Evolutionary conservation across 2,113 vertebrate genomes (phyloP).

Genomic region (Ammodytes dubius): DNA sequence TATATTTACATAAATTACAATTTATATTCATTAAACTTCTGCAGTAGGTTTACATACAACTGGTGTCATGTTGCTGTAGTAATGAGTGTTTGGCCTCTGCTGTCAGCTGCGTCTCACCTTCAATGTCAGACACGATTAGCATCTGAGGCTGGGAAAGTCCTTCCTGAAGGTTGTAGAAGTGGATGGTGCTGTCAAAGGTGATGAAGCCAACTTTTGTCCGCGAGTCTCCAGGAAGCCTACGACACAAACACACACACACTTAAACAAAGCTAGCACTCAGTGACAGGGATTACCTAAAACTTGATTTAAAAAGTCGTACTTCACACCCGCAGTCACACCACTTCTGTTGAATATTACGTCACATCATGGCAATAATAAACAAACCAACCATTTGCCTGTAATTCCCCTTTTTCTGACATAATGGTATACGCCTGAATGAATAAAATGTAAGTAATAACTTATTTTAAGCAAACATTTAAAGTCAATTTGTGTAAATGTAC

Average conservation of each 20-base stretch:
- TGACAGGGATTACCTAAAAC: background rate
- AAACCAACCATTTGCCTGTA: background rate
- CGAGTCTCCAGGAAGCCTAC: slow-evolving; percentile 95
- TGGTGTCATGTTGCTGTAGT: background rate
- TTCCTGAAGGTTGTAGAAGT: slow-evolving; percentile 99
- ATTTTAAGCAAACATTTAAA: background rate
- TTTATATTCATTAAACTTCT: background rate
- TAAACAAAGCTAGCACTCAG: background rate
- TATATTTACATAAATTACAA: too few relatives aligned
- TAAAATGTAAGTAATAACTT: too few relatives aligned
- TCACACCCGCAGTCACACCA: background rate
- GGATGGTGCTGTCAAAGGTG: slow-evolving; percentile 98
- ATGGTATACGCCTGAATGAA: too few relatives aligned
- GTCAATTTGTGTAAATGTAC: background rate
- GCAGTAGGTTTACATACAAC: background rate
- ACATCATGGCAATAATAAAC: background rate
- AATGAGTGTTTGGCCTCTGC: background rate
- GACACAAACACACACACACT: slow-evolving; percentile 5
- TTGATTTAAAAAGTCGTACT: background rate
- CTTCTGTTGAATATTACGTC: background rate
- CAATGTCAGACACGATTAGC: slow-evolving; percentile 97
- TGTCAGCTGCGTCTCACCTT: slow-evolving; percentile 85
- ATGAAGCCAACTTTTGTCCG: slow-evolving; percentile 98
- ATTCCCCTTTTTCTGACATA: background rate
- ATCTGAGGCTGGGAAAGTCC: slow-evolving; percentile 98